phyloP scores from a whole-genome alignment of 1,140 invertebrate genomes.

The Monomorium pharaonis region DNA sequence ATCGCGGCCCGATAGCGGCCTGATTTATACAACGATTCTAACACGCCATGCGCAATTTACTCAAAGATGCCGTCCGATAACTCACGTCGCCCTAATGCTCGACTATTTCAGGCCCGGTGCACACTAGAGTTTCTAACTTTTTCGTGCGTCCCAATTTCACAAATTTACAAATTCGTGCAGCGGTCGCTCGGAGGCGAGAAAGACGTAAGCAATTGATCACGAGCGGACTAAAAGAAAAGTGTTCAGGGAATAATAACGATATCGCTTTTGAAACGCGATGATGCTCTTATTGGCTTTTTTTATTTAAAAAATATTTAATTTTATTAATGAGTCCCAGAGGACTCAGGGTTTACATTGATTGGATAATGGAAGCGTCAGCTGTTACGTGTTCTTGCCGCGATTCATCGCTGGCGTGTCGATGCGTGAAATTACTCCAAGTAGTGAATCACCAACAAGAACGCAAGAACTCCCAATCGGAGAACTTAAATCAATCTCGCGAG shows the following conservation, averaged over 20 bases:
- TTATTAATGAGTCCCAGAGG: too few species aligned
- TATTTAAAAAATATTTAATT: too few species aligned
- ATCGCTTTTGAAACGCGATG: background rate
- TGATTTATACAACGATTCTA: conserved; percentile 29
- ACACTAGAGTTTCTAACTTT: conserved; percentile 47
- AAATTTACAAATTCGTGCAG: too few species aligned
- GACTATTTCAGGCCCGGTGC: conserved; percentile 49
- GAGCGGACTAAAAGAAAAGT: background rate
- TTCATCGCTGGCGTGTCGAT: background rate
- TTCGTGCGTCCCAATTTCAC: conserved; percentile 52
- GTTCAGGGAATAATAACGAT: background rate
- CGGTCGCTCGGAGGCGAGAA: background rate
- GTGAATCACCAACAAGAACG: background rate
- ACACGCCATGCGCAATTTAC: conserved; percentile 32
- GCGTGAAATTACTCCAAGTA: conserved; percentile 26
- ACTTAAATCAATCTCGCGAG: background rate
- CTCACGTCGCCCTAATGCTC: conserved; percentile 11
- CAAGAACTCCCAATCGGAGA: background rate
- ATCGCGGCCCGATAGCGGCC: conserved; percentile 19
- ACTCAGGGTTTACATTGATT: too few species aligned
- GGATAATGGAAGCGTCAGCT: background rate
- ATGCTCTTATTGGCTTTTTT: too few species aligned
- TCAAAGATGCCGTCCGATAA: conserved; percentile 38
- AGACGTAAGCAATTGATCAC: background rate
- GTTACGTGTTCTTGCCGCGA: background rate